Conservation (phyloP, 2,888 invertebrate species). For the Papilio demoleus region DNA sequence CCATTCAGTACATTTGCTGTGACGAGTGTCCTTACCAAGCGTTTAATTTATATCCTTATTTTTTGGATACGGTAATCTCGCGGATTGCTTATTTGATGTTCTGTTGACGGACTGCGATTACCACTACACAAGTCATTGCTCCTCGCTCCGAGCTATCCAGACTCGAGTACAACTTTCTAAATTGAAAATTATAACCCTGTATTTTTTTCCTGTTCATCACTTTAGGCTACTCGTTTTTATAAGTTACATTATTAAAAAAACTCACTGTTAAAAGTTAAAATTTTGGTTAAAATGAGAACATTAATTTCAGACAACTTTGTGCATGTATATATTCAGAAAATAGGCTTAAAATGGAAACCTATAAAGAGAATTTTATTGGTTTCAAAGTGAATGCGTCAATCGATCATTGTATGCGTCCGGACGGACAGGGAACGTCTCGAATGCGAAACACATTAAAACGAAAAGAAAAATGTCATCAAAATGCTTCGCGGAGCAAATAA, state of each 20-base stretch:
- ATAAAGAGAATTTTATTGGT: constrained; percentile 34
- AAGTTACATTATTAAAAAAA: no score
- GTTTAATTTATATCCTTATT: constrained; percentile 69
- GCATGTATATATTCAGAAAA: background rate
- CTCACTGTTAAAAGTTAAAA: background rate
- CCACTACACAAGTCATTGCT: constrained; percentile 30
- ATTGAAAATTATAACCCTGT: background rate
- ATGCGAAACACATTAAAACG: constrained; percentile 64
- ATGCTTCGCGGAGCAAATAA: constrained; percentile 69
- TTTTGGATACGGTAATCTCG: constrained; percentile 40
- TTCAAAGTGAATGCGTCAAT: constrained; percentile 49
- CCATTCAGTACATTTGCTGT: constrained; percentile 73
- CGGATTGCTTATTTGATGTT: constrained; percentile 41
- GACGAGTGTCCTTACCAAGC: constrained; percentile 72
- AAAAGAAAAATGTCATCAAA: constrained; percentile 66
- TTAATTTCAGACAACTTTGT: no score
- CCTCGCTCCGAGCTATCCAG: constrained; percentile 9
- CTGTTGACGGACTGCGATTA: constrained; percentile 28
- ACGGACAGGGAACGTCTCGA: constrained; percentile 58
- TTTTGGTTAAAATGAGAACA: background rate
- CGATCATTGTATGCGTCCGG: constrained; percentile 65
- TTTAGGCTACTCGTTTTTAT: no score
- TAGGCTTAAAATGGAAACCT: constrained; percentile 10
- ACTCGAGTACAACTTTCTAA: background rate
- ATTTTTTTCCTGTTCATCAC: no score